Conservation (phyloP, 2,797 vertebrate species). For the Saxicola maurus region DNA sequence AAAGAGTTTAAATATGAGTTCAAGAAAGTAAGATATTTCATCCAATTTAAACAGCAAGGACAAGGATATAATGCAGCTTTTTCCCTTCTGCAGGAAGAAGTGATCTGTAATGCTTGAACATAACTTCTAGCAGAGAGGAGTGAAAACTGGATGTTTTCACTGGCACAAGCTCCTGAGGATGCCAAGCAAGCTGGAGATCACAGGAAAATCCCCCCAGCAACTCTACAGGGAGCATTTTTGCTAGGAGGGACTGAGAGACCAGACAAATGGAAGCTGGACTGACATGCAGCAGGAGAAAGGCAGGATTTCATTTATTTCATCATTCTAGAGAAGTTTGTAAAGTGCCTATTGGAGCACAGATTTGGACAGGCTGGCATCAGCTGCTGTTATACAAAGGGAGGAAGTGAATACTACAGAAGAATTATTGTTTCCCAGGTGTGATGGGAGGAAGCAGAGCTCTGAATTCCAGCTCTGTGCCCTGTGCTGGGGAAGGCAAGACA, state of each 20-base stretch:
- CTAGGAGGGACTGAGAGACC: background rate
- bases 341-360: background rate
- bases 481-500: background rate
- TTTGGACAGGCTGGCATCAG: background rate
- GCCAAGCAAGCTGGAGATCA: background rate
- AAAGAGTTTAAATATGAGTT: background rate
- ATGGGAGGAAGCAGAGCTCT: background rate
- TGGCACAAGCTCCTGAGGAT: background rate
- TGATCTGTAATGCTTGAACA: background rate
- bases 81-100: background rate
- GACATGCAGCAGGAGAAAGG: accelerated
- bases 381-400: background rate
- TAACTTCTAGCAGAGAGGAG: background rate
- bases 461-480: background rate
- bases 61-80: background rate
- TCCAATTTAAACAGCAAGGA: background rate
- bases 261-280: background rate
- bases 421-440: background rate
- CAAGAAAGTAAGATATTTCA: background rate
- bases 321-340: background rate
- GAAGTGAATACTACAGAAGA: background rate
- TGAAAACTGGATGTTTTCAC: background rate
- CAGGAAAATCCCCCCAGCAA: background rate
- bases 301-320: background rate
- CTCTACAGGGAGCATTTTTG: background rate